phyloP scores from a whole-genome alignment of 2,797 vertebrate species.

The Euthynnus affinis region DNA sequence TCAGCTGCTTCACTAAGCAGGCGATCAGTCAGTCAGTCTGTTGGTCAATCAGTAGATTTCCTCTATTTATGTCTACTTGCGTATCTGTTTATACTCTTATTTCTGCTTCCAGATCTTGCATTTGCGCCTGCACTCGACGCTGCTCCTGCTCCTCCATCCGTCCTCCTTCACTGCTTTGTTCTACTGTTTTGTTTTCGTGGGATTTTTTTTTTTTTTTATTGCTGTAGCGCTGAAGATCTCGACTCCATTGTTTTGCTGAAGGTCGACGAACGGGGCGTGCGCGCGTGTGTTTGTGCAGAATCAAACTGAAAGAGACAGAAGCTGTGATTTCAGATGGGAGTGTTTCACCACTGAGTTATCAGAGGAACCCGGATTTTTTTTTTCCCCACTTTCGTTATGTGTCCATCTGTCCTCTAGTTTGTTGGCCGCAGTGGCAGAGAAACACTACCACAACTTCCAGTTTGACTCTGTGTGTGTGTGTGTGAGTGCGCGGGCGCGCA shows the following conservation, averaged over 20 bases:
- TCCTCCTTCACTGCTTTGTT: neutral
- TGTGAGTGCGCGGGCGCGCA: neutral
- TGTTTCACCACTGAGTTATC: neutral
- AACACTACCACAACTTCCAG: neutral
- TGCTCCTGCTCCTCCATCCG: neutral
- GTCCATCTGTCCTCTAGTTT: neutral
- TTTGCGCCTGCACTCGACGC: conserved; percentile 6
- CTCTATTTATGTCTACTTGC: neutral
- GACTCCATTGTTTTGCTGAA: neutral
- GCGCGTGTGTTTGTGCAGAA: neutral
- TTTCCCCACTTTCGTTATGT: neutral
- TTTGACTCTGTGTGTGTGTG: neutral
- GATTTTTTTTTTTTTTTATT: too few species aligned
- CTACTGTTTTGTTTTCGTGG: neutral
- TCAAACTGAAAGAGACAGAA: neutral
- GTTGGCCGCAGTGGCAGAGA: neutral
- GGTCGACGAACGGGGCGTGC: neutral
- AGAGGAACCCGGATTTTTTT: neutral
- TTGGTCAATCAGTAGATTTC: neutral
- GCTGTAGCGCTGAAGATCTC: neutral
- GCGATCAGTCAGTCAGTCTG: neutral
- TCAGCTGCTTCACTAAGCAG: neutral
- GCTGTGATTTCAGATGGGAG: neutral
- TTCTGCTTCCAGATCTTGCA: conserved; percentile 10
- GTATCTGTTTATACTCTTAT: neutral